phyloP scores from a whole-genome alignment of 2,888 invertebrate species.

The Mythimna impura region DNA sequence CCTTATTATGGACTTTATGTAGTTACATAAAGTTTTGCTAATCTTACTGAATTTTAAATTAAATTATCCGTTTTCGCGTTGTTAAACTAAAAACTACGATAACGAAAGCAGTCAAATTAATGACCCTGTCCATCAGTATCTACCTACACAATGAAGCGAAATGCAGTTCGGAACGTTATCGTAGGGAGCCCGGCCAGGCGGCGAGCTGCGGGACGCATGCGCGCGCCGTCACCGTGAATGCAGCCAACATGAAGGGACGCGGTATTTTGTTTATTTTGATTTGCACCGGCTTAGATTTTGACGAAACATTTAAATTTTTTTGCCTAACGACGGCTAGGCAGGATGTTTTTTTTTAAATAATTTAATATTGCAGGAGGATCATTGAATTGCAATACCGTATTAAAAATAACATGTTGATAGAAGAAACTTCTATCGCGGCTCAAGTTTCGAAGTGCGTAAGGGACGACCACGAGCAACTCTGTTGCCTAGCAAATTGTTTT shows the following conservation, averaged over 20 bases:
- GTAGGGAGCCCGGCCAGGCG: not conserved
- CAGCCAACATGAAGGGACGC: not conserved
- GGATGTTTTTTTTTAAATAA: not conserved
- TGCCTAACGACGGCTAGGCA: too few relatives aligned
- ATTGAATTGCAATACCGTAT: not conserved
- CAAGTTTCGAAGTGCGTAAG: not conserved
- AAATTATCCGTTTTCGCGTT: not conserved
- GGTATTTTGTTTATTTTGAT: not conserved
- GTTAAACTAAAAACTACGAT: not conserved
- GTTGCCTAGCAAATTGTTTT: too few relatives aligned
- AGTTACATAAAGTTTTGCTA: not conserved
- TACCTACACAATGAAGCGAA: too few relatives aligned
- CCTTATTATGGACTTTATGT: not conserved
- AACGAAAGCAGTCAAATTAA: not conserved
- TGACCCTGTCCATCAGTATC: not conserved
- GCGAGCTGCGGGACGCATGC: constrained; percentile 4
- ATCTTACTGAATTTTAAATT: not conserved
- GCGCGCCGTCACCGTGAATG: not conserved
- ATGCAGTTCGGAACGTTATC: constrained; percentile 2
- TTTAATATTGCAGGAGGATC: not conserved
- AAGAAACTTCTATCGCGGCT: not conserved
- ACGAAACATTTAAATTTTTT: too few relatives aligned
- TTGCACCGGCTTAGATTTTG: not conserved
- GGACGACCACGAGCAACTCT: too few relatives aligned
- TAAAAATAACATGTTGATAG: not conserved